phyloP scores from a whole-genome alignment of 2,888 invertebrate genomes.

The Macropis europaea region DNA sequence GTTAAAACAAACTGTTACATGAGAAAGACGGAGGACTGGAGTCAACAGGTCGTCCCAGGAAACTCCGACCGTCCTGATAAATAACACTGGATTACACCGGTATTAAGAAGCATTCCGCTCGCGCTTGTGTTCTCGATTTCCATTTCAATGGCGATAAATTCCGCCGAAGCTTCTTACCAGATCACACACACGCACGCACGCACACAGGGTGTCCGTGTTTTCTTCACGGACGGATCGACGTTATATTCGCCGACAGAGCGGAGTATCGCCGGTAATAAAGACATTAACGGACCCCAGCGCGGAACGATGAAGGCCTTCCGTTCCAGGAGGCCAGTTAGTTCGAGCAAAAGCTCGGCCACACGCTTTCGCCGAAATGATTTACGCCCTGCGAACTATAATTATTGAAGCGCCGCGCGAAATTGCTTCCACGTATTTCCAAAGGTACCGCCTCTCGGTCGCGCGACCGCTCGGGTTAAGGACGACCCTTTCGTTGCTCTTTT shows the following conservation, averaged over 20 bases:
- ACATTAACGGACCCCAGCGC: constrained; percentile 63
- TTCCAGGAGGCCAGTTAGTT: constrained; percentile 66
- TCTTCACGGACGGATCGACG: constrained; percentile 25
- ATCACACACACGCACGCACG: too few relatives aligned
- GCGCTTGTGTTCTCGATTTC: background rate
- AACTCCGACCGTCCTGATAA: too few relatives aligned
- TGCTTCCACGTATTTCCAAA: constrained; percentile 55
- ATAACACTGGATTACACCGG: too few relatives aligned
- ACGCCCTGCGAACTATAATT: constrained; percentile 67
- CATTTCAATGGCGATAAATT: constrained; percentile 5
- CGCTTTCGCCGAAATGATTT: constrained; percentile 72
- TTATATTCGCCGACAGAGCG: constrained; percentile 45
- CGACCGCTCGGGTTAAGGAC: background rate
- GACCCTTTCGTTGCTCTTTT: background rate
- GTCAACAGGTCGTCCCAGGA: too few relatives aligned
- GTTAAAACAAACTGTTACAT: too few relatives aligned
- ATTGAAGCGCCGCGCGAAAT: constrained; percentile 69
- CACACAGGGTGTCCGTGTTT: too few relatives aligned
- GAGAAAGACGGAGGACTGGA: too few relatives aligned
- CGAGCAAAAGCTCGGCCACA: constrained; percentile 50
- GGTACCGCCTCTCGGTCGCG: background rate
- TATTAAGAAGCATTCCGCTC: too few relatives aligned
- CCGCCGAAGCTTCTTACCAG: background rate
- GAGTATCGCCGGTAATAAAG: constrained; percentile 65
- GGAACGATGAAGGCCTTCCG: constrained; percentile 63